Evolutionary conservation across 2,113 vertebrate species (phyloP), one percentile per base, ranked within the genome.

Genomic region (Platysternon megacephalum): DNA sequence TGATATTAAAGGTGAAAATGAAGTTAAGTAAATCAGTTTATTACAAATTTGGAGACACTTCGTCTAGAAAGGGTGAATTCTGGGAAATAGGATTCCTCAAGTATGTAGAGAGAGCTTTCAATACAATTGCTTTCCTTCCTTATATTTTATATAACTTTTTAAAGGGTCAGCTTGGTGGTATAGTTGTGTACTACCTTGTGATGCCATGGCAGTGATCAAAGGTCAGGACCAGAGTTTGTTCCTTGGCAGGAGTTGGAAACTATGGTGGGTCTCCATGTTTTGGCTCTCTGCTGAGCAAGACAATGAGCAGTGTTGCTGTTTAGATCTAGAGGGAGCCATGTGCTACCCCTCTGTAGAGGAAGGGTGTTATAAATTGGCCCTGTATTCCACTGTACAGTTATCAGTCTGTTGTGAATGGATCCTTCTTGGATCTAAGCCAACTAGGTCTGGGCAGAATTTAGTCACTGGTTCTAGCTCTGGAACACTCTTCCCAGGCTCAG

Each of bases 11-110:
- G 32, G 42, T 51, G 79, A 92, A 82, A 29, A 46, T 42, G 39
- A 81, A 87, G 58, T 61, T 61, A 61, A 61, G 42, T 82, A 89
- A 95, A 85, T 42, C 92, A 94, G 79, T 79, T 72, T 88, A 12
- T 81, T 11, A 29, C 53, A 26, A 80, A 78, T 61, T 74, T 74
- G 3, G 39, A 74, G 72, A 74, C n/a, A 22, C 21, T 42, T 39
- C 11, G 16, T 39, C n/a, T 72, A 72, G n/a, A 39, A 39, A 72
- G 72, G 68, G 39, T 74, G 72, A 42, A 44, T 26, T 42, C n/a
- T 42, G 79, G 53, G 89, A 85, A 55, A 1, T 51, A 28, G 51
- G 84, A 86, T 84, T 86, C 49, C 82, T n/a, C 21, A 0, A 16
- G 4, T 35, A 1, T 32, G 22, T 26, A 11, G 10, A 74, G 35